Evolutionary conservation across 2,797 vertebrate species (phyloP).

Genomic region (Lutjanus campechanus): DNA sequence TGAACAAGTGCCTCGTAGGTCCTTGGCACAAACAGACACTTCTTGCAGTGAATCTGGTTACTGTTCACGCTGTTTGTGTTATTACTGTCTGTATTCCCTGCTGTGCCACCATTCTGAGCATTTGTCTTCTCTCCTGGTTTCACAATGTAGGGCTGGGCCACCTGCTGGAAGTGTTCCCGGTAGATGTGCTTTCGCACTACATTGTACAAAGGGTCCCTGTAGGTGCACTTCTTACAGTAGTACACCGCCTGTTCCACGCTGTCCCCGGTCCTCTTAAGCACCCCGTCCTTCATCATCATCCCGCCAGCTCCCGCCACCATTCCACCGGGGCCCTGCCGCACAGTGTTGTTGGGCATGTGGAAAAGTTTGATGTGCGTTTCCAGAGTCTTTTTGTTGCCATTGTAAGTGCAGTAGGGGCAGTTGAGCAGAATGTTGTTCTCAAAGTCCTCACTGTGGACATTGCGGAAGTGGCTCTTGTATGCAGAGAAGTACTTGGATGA

Average conservation of each 20-base stretch:
- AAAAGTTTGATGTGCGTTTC: constrained; percentile 99
- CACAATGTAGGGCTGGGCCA: constrained; percentile 95
- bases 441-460: constrained; percentile 99
- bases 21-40: constrained; percentile 98
- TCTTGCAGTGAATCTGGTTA: constrained; percentile 96
- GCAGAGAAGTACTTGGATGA: constrained; percentile 99
- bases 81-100: constrained; percentile 82
- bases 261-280: constrained; percentile 91
- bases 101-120: constrained; percentile 68
- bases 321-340: constrained; percentile 82
- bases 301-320: constrained; percentile 81
- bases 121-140: constrained; percentile 92
- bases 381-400: constrained; percentile 99
- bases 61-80: constrained; percentile 86
- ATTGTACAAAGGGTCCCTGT: constrained; percentile 98
- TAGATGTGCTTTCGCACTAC: constrained; percentile 99
- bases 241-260: constrained; percentile 99
- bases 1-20: constrained; percentile 98
- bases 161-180: constrained; percentile 99
- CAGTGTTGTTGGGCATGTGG: constrained; percentile 93
- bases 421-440: constrained; percentile 99
- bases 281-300: constrained; percentile 92
- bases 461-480: constrained; percentile 99
- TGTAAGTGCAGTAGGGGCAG: constrained; percentile 99
- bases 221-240: constrained; percentile 99